Percentiles rank a stretch among this genome's conserved stretches.
phyloP scores from a whole-genome alignment of 2,797 vertebrate genomes.

The Premnoplex brunnescens region DNA sequence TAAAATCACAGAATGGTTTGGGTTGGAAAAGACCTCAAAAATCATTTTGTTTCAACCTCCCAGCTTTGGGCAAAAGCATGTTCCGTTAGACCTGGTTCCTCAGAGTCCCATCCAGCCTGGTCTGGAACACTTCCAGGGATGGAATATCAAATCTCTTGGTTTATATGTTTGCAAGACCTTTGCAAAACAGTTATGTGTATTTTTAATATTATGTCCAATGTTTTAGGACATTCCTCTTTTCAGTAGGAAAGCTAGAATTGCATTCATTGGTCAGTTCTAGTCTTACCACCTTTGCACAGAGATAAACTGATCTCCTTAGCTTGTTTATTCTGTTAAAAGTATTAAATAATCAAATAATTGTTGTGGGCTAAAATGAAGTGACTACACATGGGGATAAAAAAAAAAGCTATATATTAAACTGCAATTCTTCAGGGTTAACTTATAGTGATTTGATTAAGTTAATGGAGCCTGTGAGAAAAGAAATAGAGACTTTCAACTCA shows the following conservation, averaged over 20 bases:
- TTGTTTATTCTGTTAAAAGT: neutral
- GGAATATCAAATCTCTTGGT: neutral
- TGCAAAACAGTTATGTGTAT: neutral
- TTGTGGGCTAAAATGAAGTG: neutral
- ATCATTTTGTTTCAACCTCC: fast-evolving
- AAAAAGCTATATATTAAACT: slow-evolving; percentile 8
- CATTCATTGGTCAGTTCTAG: neutral
- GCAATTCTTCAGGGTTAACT: neutral
- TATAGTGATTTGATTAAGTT: slow-evolving; percentile 24
- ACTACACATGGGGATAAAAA: neutral
- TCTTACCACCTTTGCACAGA: neutral
- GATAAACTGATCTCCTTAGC: neutral
- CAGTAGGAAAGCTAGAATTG: neutral
- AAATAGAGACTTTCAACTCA: neutral
- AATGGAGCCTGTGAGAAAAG: neutral
- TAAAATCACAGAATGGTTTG: neutral
- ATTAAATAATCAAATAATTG: slow-evolving; percentile 7
- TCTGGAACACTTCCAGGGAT: neutral
- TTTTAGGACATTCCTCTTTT: neutral
- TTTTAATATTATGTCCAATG: neutral
- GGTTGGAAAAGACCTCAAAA: neutral
- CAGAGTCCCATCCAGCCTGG: neutral
- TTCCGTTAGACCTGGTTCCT: fast-evolving
- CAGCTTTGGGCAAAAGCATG: neutral
- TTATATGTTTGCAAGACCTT: neutral